Evolutionary conservation across 2,113 vertebrate species (phyloP).

Genomic region (Sula dactylatra): DNA sequence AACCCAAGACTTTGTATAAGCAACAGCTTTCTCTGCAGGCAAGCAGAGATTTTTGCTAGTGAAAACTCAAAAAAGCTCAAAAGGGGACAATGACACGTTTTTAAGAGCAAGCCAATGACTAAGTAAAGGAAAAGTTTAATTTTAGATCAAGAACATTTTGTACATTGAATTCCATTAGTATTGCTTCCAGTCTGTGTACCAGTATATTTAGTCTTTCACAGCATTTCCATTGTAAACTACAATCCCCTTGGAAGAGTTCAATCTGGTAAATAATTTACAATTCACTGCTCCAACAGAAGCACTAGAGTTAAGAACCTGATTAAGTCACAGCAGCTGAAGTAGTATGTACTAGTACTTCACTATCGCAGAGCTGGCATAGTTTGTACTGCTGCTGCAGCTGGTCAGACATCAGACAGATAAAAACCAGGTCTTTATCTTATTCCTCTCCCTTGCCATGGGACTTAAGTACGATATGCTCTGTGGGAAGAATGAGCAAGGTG

Average conservation of each 20-base stretch:
- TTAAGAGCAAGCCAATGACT: not conserved
- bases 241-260: not conserved
- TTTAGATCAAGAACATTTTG: conserved; percentile 39
- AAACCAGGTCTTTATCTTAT: not conserved
- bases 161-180: not conserved
- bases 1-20: not conserved
- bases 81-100: not conserved
- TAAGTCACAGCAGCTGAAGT: not conserved
- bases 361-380: not conserved
- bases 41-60: not conserved
- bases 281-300: not conserved
- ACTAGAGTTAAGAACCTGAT: not conserved
- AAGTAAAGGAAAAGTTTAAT: not conserved
- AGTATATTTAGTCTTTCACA: not conserved
- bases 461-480: not conserved
- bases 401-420: not conserved
- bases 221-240: not conserved
- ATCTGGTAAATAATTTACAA: not conserved
- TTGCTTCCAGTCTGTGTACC: not conserved
- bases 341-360: not conserved
- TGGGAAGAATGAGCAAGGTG: not conserved
- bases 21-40: not conserved
- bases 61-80: not conserved
- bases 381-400: not conserved
- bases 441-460: not conserved